Conservation (phyloP, 2,113 vertebrate species). For the Eubucco bourcierii region DNA sequence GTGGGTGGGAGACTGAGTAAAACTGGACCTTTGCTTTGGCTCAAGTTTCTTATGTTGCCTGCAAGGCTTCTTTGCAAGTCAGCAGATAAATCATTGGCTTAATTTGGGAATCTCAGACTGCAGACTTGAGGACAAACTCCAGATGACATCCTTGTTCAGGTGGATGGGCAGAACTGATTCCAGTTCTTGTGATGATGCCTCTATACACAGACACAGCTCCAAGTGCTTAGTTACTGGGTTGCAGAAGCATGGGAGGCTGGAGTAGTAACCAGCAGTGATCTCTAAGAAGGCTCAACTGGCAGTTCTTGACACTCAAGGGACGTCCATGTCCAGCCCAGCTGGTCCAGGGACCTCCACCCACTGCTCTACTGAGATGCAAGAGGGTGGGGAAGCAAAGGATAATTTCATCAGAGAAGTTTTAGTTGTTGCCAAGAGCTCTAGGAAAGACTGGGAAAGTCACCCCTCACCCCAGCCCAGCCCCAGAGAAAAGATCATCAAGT, state of each 20-base stretch:
- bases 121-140: neutral
- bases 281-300: neutral
- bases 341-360: neutral
- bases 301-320: neutral
- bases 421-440: neutral
- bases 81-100: neutral
- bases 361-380: neutral
- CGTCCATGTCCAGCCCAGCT: neutral
- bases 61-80: neutral
- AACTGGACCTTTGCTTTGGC: neutral
- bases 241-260: neutral
- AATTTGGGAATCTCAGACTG: neutral
- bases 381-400: neutral
- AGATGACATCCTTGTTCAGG: neutral
- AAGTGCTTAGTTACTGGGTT: neutral
- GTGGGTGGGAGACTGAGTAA: neutral
- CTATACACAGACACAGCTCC: neutral
- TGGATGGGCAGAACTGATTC: neutral
- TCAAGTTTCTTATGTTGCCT: neutral
- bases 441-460: neutral
- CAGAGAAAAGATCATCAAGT: neutral
- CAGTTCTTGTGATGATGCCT: neutral
- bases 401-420: neutral
- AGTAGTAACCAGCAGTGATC: rapidly evolving
- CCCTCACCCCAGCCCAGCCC: neutral